A percentile compares a stretch with the other conserved stretches of the same genome.
phyloP scores from a whole-genome alignment of 2,888 invertebrate genomes.

The Volucella inanis region DNA sequence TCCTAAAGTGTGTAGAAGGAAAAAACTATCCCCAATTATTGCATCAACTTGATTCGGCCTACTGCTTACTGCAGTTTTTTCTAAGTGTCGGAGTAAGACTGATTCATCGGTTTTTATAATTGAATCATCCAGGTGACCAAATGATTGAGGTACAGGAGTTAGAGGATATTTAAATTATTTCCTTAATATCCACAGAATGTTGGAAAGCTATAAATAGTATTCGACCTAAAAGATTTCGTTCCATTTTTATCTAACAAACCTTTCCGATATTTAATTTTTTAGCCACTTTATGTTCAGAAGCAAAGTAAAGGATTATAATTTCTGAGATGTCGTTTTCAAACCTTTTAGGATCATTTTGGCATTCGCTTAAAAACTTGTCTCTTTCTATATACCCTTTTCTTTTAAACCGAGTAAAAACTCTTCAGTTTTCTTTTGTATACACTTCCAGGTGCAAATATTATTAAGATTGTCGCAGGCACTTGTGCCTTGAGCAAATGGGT shows the following conservation, averaged over 20 bases:
- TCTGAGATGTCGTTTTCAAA: constrained; percentile 22
- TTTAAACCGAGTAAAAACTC: constrained; percentile 24
- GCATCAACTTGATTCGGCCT: no score
- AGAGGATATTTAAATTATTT: constrained; percentile 31
- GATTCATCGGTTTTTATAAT: no score
- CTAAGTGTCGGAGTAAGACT: no score
- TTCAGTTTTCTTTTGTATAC: not conserved
- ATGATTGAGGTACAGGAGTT: not conserved
- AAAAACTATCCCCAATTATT: no score
- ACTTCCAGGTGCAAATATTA: constrained; percentile 11
- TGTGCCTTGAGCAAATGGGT: no score
- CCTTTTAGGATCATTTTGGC: constrained; percentile 20
- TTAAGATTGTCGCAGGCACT: not conserved
- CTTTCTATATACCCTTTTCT: constrained; percentile 6
- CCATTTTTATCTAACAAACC: constrained; percentile 32
- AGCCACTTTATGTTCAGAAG: constrained; percentile 21
- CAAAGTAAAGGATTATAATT: constrained; percentile 14
- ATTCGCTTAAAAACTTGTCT: constrained; percentile 17
- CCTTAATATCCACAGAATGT: constrained; percentile 18
- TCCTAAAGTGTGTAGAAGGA: no score
- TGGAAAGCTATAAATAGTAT: constrained; percentile 23
- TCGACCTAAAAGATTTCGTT: constrained; percentile 24
- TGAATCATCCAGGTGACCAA: no score
- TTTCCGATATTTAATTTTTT: constrained; percentile 1
- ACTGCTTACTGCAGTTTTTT: no score